Base-by-base conservation (phyloP, 2,797 vertebrate genomes). In the Steatocranus sp. region DNA sequence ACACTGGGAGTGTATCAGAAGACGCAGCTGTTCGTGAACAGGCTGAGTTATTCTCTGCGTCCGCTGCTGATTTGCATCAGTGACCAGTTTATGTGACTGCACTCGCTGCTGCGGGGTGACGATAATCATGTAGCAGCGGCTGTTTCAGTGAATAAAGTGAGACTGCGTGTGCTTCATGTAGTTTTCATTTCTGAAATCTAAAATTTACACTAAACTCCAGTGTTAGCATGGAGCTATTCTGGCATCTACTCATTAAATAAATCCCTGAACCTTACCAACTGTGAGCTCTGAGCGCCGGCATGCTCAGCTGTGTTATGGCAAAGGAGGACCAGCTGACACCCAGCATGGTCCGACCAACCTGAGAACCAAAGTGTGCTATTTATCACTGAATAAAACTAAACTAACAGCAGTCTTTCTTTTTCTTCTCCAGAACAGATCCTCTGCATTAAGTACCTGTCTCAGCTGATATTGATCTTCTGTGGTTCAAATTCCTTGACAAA, bases 31-130 rank as follows among this genome's bases (percentile, higher is more conserved):
- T 48, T 25, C 41, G 1, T 73, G 66, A 73, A 46, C 41, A 18
- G 41, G 43, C 66, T 70, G 66, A 30, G 23, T 73, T 46, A 73
- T 48, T 73, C 41, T 73, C 23, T 73, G 66, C 25, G 2, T 73
- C 66, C 15, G 15, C 66, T 0, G 9, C 23, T 73, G 41, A 73
- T 73, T 73, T 73, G 66, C 66, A 73, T 73, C 41, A 73, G 43
- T 73, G 66, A 48, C 23, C 41, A 48, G 66, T 73, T 73, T 73
- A 8, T 48, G 41, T 73, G 66, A 8, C 1, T 27, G 23, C 38
- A 18, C 36, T 70, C 6, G 1, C 41, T 73, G 66, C 41, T 46
- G 66, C 32, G 7, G 6, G 32, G 18, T n/a, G 41, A 48, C 66
- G 4, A 48, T 48, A n/a, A 48, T 48, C 66, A 48, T 48, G 41